These are phyloP conservation scores for Rhynchonycteris naso DNA, from an alignment of 2,797 vertebrate genomes.

Conservation along the genomic window DNA sequence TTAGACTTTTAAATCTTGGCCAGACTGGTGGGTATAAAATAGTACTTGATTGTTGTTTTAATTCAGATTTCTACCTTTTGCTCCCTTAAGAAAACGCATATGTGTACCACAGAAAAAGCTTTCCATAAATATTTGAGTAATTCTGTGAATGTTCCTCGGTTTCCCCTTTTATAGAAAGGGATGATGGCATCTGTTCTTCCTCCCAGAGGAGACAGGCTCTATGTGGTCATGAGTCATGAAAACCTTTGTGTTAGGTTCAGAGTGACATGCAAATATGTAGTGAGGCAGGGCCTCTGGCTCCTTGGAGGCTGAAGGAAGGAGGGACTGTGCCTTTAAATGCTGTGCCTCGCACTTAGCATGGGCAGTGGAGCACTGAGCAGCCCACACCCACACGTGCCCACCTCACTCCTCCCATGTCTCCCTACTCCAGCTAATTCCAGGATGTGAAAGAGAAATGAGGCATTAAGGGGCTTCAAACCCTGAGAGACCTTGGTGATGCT, in stretches of 20 bases:
- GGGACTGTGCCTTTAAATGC: constrained; percentile 1
- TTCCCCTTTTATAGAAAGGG: constrained; percentile 48
- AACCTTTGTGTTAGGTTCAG: background rate
- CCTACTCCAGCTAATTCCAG: background rate
- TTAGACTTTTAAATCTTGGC: constrained; percentile 29
- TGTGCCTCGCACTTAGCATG: background rate
- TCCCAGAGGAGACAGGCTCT: background rate
- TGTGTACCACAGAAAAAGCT: background rate
- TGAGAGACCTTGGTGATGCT: constrained; percentile 51
- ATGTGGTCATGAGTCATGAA: background rate
- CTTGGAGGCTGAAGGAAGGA: background rate
- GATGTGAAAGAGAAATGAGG: constrained; percentile 46
- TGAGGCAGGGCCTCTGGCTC: background rate
- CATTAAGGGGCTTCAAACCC: constrained; percentile 33
- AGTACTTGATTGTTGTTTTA: constrained; percentile 1
- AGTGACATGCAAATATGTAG: background rate
- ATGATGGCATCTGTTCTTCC: background rate
- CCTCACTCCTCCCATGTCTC: background rate
- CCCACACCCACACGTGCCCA: background rate
- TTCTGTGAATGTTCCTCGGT: constrained; percentile 1
- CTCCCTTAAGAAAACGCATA: constrained; percentile 32
- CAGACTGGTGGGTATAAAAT: background rate
- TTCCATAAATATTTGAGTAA: constrained; percentile 20
- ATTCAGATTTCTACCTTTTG: constrained; percentile 30
- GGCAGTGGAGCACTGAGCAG: background rate